Evolutionary conservation across 2,888 invertebrate genomes (phyloP).

Genomic region (Mythimna ferrago): DNA sequence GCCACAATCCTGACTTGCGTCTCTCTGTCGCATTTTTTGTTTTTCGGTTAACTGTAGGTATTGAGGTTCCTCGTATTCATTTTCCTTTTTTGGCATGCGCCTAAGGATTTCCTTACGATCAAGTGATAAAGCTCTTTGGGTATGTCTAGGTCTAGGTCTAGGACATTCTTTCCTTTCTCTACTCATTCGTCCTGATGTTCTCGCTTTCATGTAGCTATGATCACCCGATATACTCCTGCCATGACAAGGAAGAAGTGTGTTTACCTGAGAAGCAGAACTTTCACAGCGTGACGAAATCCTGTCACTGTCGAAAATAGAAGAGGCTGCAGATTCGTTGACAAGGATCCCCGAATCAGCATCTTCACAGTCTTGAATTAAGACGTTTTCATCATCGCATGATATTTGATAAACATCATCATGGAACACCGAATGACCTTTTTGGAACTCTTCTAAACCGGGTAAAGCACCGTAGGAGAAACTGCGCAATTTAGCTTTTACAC

Average conservation of each 20-base stretch:
- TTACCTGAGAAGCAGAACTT: conserved; percentile 88
- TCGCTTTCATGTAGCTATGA: conserved; percentile 82
- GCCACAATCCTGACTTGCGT: conserved; percentile 82
- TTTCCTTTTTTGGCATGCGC: conserved; percentile 85
- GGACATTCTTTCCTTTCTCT: conserved; percentile 82
- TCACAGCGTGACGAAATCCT: conserved; percentile 89
- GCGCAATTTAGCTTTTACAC: conserved; percentile 90
- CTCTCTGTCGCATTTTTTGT: conserved; percentile 87
- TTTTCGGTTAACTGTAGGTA: conserved; percentile 87
- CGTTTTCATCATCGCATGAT: conserved; percentile 89
- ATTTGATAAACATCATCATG: conserved; percentile 90
- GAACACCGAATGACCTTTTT: conserved; percentile 91
- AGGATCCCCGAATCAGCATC: conserved; percentile 95
- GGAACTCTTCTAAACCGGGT: conserved; percentile 93
- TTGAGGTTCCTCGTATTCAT: conserved; percentile 83
- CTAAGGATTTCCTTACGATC: conserved; percentile 90
- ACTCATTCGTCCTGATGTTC: conserved; percentile 84
- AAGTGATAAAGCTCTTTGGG: conserved; percentile 89
- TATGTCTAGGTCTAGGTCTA: conserved; percentile 80
- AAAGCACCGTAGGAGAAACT: conserved; percentile 94
- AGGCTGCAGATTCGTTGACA: conserved; percentile 93
- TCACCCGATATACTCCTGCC: conserved; percentile 88
- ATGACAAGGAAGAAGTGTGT: conserved; percentile 81
- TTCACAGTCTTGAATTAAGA: conserved; percentile 91
- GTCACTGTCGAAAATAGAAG: conserved; percentile 91